These are phyloP conservation scores for Epizoanthus fatuus DNA, from an alignment of 92 coral and sea anemone genomes.

Conservation along the genomic window DNA sequence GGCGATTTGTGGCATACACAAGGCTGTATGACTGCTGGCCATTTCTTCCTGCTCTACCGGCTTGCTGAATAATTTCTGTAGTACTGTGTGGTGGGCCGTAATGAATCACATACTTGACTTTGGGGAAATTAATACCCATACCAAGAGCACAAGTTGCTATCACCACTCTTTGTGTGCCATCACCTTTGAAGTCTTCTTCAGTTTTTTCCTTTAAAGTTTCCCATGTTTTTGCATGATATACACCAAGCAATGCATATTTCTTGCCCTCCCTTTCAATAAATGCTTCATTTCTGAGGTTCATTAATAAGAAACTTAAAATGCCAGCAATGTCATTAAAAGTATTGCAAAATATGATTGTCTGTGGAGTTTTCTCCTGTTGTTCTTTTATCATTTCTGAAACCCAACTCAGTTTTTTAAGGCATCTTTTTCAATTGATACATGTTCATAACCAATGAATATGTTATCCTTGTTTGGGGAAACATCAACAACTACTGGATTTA, in stretches of 20 bases:
- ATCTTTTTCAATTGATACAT: not conserved
- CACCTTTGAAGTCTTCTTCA: conserved; percentile 38
- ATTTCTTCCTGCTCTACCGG: conserved; percentile 56
- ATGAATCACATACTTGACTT: conserved; percentile 42
- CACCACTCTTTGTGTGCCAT: conserved; percentile 47
- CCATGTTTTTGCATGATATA: conserved; percentile 52
- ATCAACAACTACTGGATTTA: conserved; percentile 32
- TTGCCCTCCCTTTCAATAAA: conserved; percentile 6
- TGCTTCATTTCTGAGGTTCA: conserved; percentile 42
- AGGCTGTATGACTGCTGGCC: conserved; percentile 48
- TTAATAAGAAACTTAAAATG: conserved; percentile 41
- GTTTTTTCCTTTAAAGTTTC: conserved; percentile 30
- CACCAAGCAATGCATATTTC: conserved; percentile 29
- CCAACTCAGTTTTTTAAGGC: conserved; percentile 23
- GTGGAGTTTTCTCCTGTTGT: conserved; percentile 29
- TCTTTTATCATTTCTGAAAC: conserved; percentile 25
- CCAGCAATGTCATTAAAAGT: conserved; percentile 47
- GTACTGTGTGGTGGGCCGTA: conserved; percentile 46
- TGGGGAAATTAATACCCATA: conserved; percentile 49
- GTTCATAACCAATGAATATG: conserved; percentile 28
- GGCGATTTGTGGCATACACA: conserved; percentile 40
- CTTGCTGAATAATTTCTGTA: conserved; percentile 45
- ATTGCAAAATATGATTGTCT: conserved; percentile 49
- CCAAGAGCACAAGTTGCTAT: conserved; percentile 45
- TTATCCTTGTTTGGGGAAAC: conserved; percentile 52